Evolutionary conservation across 2,888 invertebrate species (phyloP).

Genomic region (Trachelus iudaicus): DNA sequence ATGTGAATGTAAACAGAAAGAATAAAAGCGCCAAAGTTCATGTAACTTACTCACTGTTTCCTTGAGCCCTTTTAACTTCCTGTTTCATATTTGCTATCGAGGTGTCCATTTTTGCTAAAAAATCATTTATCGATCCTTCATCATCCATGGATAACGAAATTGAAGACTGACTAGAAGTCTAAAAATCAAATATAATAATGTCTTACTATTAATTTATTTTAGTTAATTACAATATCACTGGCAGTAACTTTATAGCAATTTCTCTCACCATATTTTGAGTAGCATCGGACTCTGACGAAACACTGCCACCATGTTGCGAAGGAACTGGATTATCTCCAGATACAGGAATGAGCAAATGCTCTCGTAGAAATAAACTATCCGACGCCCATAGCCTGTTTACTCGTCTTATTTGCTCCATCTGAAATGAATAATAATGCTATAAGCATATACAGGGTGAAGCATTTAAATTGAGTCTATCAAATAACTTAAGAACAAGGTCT

Average conservation of each 20-base stretch:
- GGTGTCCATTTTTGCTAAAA: conserved; percentile 84
- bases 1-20: background rate
- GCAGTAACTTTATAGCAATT: conserved; percentile 11
- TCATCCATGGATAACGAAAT: conserved; percentile 68
- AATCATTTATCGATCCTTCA: conserved; percentile 81
- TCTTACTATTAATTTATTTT: conserved; percentile 16
- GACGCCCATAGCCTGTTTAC: conserved; percentile 92
- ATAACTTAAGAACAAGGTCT: no score
- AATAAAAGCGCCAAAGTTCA: conserved; percentile 8
- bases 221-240: conserved; percentile 17
- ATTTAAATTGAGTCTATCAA: no score
- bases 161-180: conserved; percentile 53
- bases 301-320: conserved; percentile 32
- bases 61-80: conserved; percentile 83
- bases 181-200: conserved; percentile 15
- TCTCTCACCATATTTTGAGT: conserved; percentile 27
- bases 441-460: no score
- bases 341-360: conserved; percentile 87
- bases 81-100: conserved; percentile 86
- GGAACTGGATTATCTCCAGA: conserved; percentile 73
- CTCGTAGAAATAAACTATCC: conserved; percentile 92
- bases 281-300: conserved; percentile 34
- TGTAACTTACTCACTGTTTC: conserved; percentile 83
- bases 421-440: conserved; percentile 58
- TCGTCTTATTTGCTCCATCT: conserved; percentile 95